Percentiles rank a stretch among this genome's conserved stretches.
Evolutionary conservation across 2,888 invertebrate species (phyloP).

Genomic region (Copidosoma aretas): DNA sequence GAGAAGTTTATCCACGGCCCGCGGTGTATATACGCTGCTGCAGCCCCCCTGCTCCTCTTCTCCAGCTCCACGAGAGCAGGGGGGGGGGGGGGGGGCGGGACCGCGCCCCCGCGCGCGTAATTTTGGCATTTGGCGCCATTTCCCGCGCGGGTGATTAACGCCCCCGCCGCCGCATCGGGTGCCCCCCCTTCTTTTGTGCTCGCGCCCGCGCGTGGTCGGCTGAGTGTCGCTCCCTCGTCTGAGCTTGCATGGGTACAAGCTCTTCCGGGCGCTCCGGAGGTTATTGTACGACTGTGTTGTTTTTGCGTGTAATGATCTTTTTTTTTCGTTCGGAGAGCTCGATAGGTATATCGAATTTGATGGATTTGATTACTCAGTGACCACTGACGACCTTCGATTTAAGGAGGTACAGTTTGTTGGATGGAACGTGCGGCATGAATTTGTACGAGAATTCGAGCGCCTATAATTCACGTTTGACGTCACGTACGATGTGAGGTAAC

Average conservation of each 20-base stretch:
- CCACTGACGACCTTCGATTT: too few relatives aligned
- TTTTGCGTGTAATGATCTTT: background rate
- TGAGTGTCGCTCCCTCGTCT: slow-evolving; percentile 28
- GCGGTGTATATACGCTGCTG: too few relatives aligned
- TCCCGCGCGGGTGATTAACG: slow-evolving; percentile 40
- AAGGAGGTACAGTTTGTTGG: too few relatives aligned
- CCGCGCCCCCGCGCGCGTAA: slow-evolving; percentile 19
- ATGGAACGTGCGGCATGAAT: too few relatives aligned
- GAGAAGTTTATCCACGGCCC: slow-evolving; percentile 19
- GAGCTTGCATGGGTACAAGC: background rate
- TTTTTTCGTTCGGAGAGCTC: too few relatives aligned
- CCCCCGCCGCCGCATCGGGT: slow-evolving; percentile 33
- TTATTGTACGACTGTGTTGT: background rate
- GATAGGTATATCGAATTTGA: too few relatives aligned
- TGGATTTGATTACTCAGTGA: too few relatives aligned
- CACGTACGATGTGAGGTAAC: background rate
- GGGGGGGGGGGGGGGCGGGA: slow-evolving; percentile 1
- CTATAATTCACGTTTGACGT: background rate
- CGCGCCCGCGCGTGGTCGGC: too few relatives aligned
- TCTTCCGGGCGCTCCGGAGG: too few relatives aligned
- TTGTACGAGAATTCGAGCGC: too few relatives aligned
- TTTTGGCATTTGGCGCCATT: slow-evolving; percentile 41
- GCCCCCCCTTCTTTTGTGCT: slow-evolving; percentile 26
- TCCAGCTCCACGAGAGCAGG: background rate
- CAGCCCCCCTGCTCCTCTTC: background rate